Percentiles rank a stretch among this genome's conserved stretches.
Evolutionary conservation across 2,888 invertebrate species (phyloP).

Genomic region (Orthosia cruda): DNA sequence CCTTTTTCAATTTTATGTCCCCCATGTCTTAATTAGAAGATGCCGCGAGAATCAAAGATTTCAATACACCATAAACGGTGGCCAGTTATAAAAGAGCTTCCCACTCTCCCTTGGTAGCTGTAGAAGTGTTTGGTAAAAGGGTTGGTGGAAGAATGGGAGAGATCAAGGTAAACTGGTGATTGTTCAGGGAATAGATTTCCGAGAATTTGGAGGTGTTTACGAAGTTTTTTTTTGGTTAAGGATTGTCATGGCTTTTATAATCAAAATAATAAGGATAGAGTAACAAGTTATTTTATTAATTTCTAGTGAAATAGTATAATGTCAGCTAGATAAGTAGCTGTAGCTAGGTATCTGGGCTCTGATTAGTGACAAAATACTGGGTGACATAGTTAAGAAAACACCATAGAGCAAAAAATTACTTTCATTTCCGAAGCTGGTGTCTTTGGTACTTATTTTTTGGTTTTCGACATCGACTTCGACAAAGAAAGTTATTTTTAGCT

Average conservation of each 20-base stretch:
- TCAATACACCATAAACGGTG: constrained; percentile 59
- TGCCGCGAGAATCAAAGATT: constrained; percentile 71
- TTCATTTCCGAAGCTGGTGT: too few species aligned
- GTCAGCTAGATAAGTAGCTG: too few species aligned
- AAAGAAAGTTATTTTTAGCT: too few species aligned
- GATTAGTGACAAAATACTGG: too few species aligned
- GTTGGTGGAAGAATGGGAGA: neutral
- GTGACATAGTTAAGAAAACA: too few species aligned
- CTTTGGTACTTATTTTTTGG: too few species aligned
- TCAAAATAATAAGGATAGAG: neutral
- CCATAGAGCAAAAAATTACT: too few species aligned
- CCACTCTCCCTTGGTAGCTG: neutral
- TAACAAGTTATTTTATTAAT: neutral
- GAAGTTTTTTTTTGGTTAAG: constrained; percentile 1
- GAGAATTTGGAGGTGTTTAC: constrained; percentile 54
- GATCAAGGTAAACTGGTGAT: constrained; percentile 34
- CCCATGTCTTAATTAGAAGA: constrained; percentile 73
- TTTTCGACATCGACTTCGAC: too few species aligned
- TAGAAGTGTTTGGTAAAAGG: neutral
- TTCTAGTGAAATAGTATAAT: too few species aligned
- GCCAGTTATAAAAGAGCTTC: constrained; percentile 52
- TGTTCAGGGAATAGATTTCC: constrained; percentile 53
- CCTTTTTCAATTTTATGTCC: constrained; percentile 52
- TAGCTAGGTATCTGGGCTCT: too few species aligned
- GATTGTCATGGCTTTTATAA: constrained; percentile 10